Evolutionary conservation across 1,140 invertebrate genomes (phyloP).

Genomic region (Drosophila nasuta): DNA sequence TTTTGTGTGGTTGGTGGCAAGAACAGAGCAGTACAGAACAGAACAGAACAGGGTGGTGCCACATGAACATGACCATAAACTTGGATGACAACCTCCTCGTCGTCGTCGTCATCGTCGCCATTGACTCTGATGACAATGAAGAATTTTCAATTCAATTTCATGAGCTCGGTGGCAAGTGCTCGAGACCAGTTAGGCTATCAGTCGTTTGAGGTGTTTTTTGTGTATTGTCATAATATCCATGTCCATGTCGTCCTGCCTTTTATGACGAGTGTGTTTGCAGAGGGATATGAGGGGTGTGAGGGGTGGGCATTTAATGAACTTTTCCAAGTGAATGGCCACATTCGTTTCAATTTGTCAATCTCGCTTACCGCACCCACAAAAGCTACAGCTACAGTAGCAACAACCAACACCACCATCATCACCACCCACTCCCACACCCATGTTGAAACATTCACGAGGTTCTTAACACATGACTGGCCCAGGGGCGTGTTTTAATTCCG

Average conservation of each 20-base stretch:
- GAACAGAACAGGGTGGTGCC: constrained; percentile 11
- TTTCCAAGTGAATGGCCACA: constrained; percentile 79
- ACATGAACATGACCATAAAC: constrained; percentile 35
- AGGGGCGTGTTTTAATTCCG: constrained; percentile 68
- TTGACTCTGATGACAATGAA: constrained; percentile 68
- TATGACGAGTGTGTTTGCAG: constrained; percentile 45
- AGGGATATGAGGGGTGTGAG: neutral
- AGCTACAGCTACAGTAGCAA: neutral
- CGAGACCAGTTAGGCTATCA: constrained; percentile 66
- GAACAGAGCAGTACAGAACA: neutral
- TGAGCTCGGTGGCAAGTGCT: constrained; percentile 45
- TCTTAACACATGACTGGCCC: constrained; percentile 38
- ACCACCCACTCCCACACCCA: constrained; percentile 10
- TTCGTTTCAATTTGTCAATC: constrained; percentile 83
- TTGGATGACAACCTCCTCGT: constrained; percentile 49
- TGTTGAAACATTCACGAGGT: neutral
- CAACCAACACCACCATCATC: constrained; percentile 12
- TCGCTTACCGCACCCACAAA: constrained; percentile 33
- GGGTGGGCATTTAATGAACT: constrained; percentile 67
- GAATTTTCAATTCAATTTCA: constrained; percentile 83
- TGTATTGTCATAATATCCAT: constrained; percentile 67
- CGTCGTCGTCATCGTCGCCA: constrained; percentile 8
- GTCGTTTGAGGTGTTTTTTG: constrained; percentile 69
- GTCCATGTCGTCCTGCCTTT: constrained; percentile 44
- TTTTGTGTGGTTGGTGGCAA: constrained; percentile 47